phyloP scores from a whole-genome alignment of 2,888 invertebrate genomes.

The Anticlea derivata region DNA sequence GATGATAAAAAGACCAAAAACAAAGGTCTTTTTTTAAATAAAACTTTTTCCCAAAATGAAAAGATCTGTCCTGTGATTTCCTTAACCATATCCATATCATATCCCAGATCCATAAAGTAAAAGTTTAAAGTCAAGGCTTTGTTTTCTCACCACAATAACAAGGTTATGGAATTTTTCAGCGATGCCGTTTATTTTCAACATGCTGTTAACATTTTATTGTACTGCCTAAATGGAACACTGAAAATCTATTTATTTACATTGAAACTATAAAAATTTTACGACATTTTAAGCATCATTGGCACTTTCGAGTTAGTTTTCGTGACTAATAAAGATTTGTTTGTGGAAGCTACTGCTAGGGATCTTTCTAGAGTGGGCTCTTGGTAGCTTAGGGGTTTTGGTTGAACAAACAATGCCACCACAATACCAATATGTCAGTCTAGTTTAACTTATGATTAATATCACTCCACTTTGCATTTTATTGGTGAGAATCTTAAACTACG shows the following conservation, averaged over 20 bases:
- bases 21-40: no score
- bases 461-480: no score
- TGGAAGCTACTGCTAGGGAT: slow-evolving; percentile 4
- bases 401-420: background rate
- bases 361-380: background rate
- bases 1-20: no score
- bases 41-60: no score
- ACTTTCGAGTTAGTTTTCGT: slow-evolving; percentile 52
- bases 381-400: background rate
- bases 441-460: no score
- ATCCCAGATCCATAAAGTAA: no score
- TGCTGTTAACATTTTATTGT: slow-evolving; percentile 73
- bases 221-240: slow-evolving; percentile 66
- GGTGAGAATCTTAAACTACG: no score
- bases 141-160: slow-evolving; percentile 11
- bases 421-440: no score
- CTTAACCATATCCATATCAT: no score
- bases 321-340: slow-evolving; percentile 34
- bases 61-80: no score
- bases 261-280: slow-evolving; percentile 72
- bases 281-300: slow-evolving; percentile 72
- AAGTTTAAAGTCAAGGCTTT: background rate
- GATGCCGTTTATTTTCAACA: slow-evolving; percentile 59
- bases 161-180: slow-evolving; percentile 46
- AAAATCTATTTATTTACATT: slow-evolving; percentile 79